Evolutionary conservation across 2,888 invertebrate species (phyloP).

Genomic region (Papilio gigon): DNA sequence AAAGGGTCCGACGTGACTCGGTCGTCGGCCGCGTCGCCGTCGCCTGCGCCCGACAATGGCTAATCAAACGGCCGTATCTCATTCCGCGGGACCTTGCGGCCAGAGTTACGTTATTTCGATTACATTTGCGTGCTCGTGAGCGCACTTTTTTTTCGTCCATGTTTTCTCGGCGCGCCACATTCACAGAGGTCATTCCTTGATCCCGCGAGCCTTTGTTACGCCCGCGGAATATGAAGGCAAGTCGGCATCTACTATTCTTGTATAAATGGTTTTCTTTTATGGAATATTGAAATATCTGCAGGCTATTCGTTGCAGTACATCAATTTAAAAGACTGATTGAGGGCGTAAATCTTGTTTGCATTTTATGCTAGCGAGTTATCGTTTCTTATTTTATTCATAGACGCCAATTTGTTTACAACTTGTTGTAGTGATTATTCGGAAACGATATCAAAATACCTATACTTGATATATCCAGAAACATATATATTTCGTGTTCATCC

Average conservation of each 20-base stretch:
- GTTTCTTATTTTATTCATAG: slow-evolving; percentile 39
- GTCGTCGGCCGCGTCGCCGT: slow-evolving; percentile 56
- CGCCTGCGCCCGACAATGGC: slow-evolving; percentile 70
- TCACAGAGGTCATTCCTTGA: slow-evolving; percentile 73
- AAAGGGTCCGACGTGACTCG: slow-evolving; percentile 51
- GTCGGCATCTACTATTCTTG: slow-evolving; percentile 59
- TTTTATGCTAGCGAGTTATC: slow-evolving; percentile 71
- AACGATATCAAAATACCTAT: neutral
- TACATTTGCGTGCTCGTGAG: slow-evolving; percentile 81
- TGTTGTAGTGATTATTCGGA: neutral
- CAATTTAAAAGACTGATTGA: slow-evolving; percentile 75
- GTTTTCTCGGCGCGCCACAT: slow-evolving; percentile 52
- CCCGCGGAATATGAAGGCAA: slow-evolving; percentile 75
- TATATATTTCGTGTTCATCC: too few species aligned
- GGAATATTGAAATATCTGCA: slow-evolving; percentile 77
- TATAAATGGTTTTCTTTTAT: slow-evolving; percentile 76
- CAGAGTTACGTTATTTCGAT: slow-evolving; percentile 75
- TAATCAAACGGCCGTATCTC: slow-evolving; percentile 81
- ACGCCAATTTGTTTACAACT: slow-evolving; percentile 12
- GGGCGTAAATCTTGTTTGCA: slow-evolving; percentile 70
- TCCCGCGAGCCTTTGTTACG: slow-evolving; percentile 71
- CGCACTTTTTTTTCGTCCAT: slow-evolving; percentile 62
- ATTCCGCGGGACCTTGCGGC: slow-evolving; percentile 68
- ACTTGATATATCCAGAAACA: too few species aligned
- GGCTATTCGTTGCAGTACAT: slow-evolving; percentile 67